These are phyloP conservation scores for Hyperoplus immaculatus DNA, from an alignment of 2,797 vertebrate genomes.

Conservation along the genomic window DNA sequence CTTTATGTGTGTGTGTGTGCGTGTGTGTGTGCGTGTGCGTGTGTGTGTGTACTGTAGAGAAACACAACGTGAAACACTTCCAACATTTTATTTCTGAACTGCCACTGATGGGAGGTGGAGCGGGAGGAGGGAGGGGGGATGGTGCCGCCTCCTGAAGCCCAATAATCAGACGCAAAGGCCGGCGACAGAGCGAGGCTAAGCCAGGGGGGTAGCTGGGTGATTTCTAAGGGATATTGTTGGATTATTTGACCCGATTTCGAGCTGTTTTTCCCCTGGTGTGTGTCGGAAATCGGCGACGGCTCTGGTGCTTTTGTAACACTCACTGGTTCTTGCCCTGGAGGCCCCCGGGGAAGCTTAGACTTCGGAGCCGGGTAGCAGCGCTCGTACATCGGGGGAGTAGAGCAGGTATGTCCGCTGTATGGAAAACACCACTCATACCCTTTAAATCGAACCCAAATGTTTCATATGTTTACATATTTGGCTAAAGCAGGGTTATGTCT, in stretches of 20 bases:
- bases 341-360: conserved; percentile 65
- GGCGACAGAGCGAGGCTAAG: conserved; percentile 16
- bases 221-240: neutral
- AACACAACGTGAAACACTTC: too few relatives aligned
- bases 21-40: too few relatives aligned
- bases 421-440: accelerated
- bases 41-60: too few relatives aligned
- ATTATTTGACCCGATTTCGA: neutral
- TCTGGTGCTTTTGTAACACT: neutral
- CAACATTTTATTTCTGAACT: too few relatives aligned
- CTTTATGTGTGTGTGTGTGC: neutral
- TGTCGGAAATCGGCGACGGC: neutral
- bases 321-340: conserved; percentile 50
- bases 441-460: too few relatives aligned
- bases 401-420: conserved; percentile 66
- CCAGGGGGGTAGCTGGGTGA: conserved; percentile 22
- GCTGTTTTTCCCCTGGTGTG: neutral
- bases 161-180: conserved; percentile 49
- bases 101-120: too few relatives aligned
- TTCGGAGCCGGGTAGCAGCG: conserved; percentile 63
- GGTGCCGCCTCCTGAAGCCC: conserved; percentile 42
- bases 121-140: conserved; percentile 26
- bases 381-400: conserved; percentile 63
- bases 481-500: too few relatives aligned
- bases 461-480: too few relatives aligned